phyloP scores from a whole-genome alignment of 2,797 vertebrate species.

The Pantherophis vulpinus region DNA sequence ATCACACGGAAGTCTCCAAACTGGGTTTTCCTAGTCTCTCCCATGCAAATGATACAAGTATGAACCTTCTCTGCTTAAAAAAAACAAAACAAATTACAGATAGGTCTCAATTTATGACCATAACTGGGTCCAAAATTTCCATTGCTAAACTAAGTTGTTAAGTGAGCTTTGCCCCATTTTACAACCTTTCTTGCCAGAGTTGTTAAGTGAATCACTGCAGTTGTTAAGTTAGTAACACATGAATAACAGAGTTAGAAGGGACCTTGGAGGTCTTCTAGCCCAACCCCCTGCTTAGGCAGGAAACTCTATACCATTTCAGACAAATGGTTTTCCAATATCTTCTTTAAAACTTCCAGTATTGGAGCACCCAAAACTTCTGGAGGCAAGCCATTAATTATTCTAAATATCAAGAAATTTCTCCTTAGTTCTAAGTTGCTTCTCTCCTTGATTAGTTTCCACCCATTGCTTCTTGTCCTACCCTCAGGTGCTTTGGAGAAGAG shows the following conservation, averaged over 20 bases:
- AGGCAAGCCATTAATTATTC: not conserved
- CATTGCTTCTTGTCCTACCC: not conserved
- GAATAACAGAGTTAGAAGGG: no score
- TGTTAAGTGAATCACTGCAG: no score
- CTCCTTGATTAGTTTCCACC: not conserved
- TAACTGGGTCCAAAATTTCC: not conserved
- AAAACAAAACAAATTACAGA: not conserved
- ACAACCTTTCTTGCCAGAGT: no score
- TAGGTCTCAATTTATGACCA: not conserved
- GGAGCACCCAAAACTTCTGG: not conserved
- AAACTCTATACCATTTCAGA: not conserved
- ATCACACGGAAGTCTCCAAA: not conserved
- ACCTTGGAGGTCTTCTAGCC: not conserved
- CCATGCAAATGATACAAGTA: not conserved
- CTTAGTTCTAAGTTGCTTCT: not conserved
- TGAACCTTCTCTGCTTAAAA: not conserved
- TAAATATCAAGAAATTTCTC: not conserved
- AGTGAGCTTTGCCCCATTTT: not conserved
- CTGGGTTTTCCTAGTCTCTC: not conserved
- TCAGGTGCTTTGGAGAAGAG: no score
- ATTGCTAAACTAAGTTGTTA: not conserved
- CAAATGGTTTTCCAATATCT: not conserved
- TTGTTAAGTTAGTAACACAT: no score
- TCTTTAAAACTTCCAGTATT: not conserved
- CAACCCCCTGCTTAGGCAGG: not conserved